Conservation (phyloP, 2,888 invertebrate species). For the Rotaria macrura region DNA sequence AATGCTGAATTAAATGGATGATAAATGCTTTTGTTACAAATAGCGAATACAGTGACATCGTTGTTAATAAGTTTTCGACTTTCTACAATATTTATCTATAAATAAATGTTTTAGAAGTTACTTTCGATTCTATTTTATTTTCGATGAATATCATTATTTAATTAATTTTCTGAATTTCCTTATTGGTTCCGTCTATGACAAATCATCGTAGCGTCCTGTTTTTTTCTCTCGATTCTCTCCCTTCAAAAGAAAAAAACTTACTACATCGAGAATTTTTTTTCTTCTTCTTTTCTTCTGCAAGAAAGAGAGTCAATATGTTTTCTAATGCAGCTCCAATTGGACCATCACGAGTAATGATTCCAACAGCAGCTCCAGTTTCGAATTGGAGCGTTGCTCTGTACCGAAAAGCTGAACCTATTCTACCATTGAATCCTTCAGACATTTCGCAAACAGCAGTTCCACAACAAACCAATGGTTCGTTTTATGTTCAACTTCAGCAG, state of each 20-base stretch:
- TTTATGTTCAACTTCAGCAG: constrained; percentile 14
- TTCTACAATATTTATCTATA: neutral
- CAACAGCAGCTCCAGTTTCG: neutral
- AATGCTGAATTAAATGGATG: neutral
- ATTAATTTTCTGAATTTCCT: neutral
- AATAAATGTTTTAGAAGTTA: neutral
- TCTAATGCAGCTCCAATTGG: neutral
- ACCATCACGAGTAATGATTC: neutral
- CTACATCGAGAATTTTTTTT: no score
- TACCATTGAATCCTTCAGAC: neutral
- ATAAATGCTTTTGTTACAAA: neutral
- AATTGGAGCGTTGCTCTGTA: constrained; percentile 6
- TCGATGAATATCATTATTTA: no score
- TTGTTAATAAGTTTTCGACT: neutral
- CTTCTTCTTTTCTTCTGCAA: neutral
- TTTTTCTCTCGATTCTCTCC: neutral
- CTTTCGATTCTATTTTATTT: neutral
- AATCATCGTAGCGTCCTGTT: neutral
- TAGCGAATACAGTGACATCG: neutral
- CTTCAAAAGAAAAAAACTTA: no score
- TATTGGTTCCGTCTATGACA: neutral
- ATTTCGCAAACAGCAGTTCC: neutral
- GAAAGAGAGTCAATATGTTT: neutral
- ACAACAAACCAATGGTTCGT: neutral
- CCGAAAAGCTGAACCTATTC: neutral